Evolutionary conservation across 2,888 invertebrate genomes (phyloP), one percentile per base, ranked within the genome.

Genomic region (Drosophila sordidula): DNA sequence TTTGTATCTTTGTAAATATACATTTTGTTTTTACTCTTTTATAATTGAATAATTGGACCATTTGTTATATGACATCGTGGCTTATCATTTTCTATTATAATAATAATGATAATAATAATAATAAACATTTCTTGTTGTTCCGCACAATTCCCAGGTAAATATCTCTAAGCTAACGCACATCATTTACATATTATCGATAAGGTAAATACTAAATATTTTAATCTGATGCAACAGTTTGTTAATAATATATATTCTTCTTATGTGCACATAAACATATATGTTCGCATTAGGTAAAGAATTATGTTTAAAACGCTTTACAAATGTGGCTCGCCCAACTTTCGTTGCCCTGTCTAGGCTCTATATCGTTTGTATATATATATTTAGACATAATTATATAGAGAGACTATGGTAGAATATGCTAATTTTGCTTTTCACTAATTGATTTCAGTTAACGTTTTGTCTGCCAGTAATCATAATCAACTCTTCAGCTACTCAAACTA

Each of bases 31-130:
- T 54, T 34, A 29, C 45, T 65, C 47, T 72, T 68, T 77, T 57
- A 74, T 74, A 86, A 86, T 87, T 87, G 84, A 87, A 83, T 87
- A 87, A 87, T 87, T 87, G 87, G 87, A 87, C 87, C 87, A 83
- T 88, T 86, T 76, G 88, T 87, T 87, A 71, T 77, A 59, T 80
- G 70, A 77, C 78, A 54, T 70, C 71, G 82, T 83, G 78, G 80
- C 78, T 85, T 80, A 61, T 51, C 69, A 67, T 64, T 81, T 63
- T 47, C 65, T 80, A 70, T 46, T 64, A 55, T 64, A 39, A 32
- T 45, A 25, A 16, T 47, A 12, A 57, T 52, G 66, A 46, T 70
- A 18, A 11, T 41, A 44, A 14, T 50, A 50, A 52, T 70, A 63
- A 69, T 80, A 70, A 74, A 78, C 68, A 65, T 74, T 63, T 68